Base-by-base conservation (phyloP, 2,888 invertebrate genomes). In the Deilephila porcellus region DNA sequence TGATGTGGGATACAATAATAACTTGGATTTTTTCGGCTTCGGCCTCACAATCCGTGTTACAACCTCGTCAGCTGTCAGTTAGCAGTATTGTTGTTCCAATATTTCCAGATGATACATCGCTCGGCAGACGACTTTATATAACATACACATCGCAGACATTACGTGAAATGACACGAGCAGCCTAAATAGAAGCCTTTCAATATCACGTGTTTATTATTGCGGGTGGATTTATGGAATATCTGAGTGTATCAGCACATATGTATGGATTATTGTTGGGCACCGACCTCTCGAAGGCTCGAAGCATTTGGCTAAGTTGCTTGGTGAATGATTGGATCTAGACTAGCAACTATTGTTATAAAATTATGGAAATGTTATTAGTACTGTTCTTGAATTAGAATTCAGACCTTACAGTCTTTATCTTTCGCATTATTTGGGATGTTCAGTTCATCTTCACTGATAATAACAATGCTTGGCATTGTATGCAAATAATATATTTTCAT, bases 131-230 rank as follows among this genome's bases (percentile, higher is more conserved):
- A 64, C n/a, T 52, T 11, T n/a, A 17, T 17, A 14, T 67, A 17
- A 25, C 64, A 45, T 37, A 63, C 8, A 67, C 14, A n/a, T 52
- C 45, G n/a, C 4, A 64, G 64, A 67, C 45, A 67, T 67, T 64
- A 64, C 62, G 19, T 17, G 62, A 62, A 62, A 62, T 32, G 19
- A 63, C 63, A 37, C n/a, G 14, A 29, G 11, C 25, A n/a, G 63
- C 37, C 37, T 64, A 64, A 19, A 20, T 64, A 64, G 20, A 64
- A n/a, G 5, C 56, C 56, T 56, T 1, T 56, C 20, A 45, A 45
- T 20, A 14, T 20, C 8, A 37, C 37, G 34, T 29, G 29, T 7
- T 5, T n/a, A 19, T 63, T 7, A 63, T 19, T 63, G 19, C 2
- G 19, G 5, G 17, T 63, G 34, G 56, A 56, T n/a, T 56, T 56